These are phyloP conservation scores for Calliphora vicina DNA, from an alignment of 1,140 invertebrate species.

Conservation along the genomic window DNA sequence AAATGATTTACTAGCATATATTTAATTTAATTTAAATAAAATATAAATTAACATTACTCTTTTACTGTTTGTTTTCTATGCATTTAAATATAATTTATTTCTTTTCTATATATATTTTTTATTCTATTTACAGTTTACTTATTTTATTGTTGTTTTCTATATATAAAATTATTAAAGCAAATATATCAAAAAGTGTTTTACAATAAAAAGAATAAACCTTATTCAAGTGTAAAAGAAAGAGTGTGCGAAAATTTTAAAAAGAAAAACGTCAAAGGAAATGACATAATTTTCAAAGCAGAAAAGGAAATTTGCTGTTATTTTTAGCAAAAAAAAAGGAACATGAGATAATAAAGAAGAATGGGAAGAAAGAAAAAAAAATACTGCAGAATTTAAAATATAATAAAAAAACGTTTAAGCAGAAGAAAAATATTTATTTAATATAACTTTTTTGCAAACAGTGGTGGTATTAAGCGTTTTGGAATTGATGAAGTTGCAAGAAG, in stretches of 20 bases:
- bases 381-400: not conserved
- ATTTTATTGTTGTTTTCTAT: too few relatives aligned
- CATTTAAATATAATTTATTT: not conserved
- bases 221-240: not conserved
- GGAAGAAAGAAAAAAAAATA: not conserved
- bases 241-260: not conserved
- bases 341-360: not conserved
- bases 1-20: not conserved
- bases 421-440: too few relatives aligned
- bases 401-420: not conserved
- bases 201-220: too few relatives aligned
- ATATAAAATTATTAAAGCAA: not conserved
- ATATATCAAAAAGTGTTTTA: not conserved
- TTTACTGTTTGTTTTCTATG: not conserved
- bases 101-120: too few relatives aligned
- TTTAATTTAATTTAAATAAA: not conserved
- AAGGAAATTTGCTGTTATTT: slow-evolving; percentile 1
- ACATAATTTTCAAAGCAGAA: not conserved
- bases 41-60: not conserved
- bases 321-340: not conserved
- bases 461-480: too few relatives aligned
- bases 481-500: too few relatives aligned
- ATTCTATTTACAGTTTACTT: too few relatives aligned
- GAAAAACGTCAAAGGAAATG: not conserved
- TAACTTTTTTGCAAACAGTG: too few relatives aligned